These are phyloP conservation scores for Hippocampus kuda DNA, from an alignment of 2,797 vertebrate genomes.

Conservation along the genomic window DNA sequence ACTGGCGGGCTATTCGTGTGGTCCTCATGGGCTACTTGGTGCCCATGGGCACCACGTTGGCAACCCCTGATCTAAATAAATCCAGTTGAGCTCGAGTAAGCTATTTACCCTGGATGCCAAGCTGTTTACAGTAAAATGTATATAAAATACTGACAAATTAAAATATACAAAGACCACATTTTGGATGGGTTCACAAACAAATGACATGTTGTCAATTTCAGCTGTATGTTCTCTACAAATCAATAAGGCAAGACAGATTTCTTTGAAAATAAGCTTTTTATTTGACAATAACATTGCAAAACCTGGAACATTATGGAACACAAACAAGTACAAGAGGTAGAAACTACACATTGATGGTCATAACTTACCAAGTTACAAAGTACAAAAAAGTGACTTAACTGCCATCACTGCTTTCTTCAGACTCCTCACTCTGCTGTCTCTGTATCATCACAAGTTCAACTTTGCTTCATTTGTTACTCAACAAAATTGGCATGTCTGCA, in stretches of 20 bases:
- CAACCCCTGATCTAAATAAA: too few species aligned
- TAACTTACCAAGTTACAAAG: conserved; percentile 21
- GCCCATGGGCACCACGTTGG: too few species aligned
- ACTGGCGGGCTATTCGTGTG: too few species aligned
- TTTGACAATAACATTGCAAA: conserved; percentile 36
- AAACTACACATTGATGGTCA: conserved; percentile 15
- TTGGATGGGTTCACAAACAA: too few species aligned
- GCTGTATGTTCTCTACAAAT: neutral
- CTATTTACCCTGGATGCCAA: too few species aligned
- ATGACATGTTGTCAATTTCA: neutral
- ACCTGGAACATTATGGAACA: conserved; percentile 14
- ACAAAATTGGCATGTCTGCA: conserved; percentile 17
- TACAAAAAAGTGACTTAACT: neutral
- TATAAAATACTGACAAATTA: too few species aligned
- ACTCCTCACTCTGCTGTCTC: conserved; percentile 54
- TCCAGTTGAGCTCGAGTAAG: too few species aligned
- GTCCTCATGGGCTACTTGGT: too few species aligned
- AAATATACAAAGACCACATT: too few species aligned
- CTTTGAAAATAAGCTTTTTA: conserved; percentile 23
- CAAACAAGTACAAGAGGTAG: conserved; percentile 24
- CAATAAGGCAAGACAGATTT: neutral
- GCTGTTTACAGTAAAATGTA: too few species aligned
- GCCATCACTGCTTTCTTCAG: conserved; percentile 36
- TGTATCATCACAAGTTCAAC: conserved; percentile 49
- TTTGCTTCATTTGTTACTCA: conserved; percentile 23